Evolutionary conservation across 2,113 vertebrate species (phyloP).

Genomic region (Pipa parva): DNA sequence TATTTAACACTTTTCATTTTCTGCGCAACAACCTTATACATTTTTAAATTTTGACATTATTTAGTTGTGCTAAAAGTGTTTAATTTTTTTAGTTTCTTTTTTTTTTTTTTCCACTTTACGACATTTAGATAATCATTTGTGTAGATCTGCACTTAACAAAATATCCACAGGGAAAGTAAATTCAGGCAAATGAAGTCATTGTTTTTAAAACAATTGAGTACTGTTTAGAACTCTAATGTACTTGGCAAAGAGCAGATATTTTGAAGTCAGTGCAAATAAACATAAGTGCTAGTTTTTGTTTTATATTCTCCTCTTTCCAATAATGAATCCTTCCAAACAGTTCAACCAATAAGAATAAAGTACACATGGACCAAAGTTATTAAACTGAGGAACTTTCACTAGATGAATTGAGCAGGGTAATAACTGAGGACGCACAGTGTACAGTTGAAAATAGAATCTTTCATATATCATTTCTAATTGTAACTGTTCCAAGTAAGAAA

Average conservation of each 20-base stretch:
- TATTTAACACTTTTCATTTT: too few species aligned
- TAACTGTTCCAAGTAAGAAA: too few species aligned
- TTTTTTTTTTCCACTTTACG: not conserved
- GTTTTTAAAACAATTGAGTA: constrained; percentile 21
- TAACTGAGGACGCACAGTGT: too few species aligned
- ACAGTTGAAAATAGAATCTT: too few species aligned
- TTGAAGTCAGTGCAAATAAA: constrained; percentile 15
- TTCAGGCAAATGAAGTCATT: constrained; percentile 19
- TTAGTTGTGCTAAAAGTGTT: too few species aligned
- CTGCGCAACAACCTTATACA: too few species aligned
- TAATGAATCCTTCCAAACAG: not conserved
- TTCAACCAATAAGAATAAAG: not conserved
- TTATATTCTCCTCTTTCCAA: constrained; percentile 10
- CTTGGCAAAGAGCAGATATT: constrained; percentile 12
- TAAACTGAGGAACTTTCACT: not conserved
- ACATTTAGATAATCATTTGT: not conserved
- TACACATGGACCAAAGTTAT: not conserved
- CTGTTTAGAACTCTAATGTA: constrained; percentile 9
- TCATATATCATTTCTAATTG: too few species aligned
- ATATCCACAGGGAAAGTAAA: not conserved
- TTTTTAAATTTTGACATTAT: too few species aligned
- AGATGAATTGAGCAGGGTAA: not conserved
- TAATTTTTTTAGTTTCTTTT: too few species aligned
- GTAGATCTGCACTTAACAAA: not conserved
- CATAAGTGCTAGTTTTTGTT: not conserved